Evolutionary conservation across 2,888 invertebrate species (phyloP).

Genomic region (Diadegma fenestrale): DNA sequence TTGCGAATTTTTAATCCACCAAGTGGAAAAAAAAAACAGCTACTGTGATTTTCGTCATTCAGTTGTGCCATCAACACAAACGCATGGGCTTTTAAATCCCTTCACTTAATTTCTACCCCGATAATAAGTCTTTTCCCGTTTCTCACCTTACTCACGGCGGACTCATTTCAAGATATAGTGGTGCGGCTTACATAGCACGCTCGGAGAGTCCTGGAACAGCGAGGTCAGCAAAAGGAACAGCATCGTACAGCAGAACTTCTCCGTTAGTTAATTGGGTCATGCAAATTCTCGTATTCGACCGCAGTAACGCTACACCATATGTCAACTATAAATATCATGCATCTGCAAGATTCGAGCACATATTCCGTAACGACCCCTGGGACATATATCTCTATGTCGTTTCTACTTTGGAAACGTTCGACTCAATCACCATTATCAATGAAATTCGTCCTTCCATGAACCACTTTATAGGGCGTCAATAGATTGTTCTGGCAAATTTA

Average conservation of each 20-base stretch:
- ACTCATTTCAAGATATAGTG: slow-evolving; percentile 21
- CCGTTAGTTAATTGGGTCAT: slow-evolving; percentile 68
- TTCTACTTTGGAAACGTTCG: slow-evolving; percentile 21
- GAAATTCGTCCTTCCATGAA: neutral
- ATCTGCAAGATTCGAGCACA: slow-evolving; percentile 53
- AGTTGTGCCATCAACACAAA: neutral
- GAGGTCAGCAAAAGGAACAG: slow-evolving; percentile 62
- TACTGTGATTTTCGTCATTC: slow-evolving; percentile 9
- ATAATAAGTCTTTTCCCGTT: neutral
- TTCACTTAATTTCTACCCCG: neutral
- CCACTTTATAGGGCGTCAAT: neutral
- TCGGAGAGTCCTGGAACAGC: slow-evolving; percentile 32
- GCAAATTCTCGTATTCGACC: slow-evolving; percentile 62
- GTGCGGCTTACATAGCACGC: slow-evolving; percentile 51
- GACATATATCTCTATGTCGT: slow-evolving; percentile 2
- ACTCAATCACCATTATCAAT: slow-evolving; percentile 29
- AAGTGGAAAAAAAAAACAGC: neutral
- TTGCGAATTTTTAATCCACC: neutral
- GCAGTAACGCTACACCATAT: slow-evolving; percentile 17
- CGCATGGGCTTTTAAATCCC: slow-evolving; percentile 29
- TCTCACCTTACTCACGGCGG: neutral
- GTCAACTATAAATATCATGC: slow-evolving; percentile 46
- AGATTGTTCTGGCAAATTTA: neutral
- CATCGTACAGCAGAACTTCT: slow-evolving; percentile 38
- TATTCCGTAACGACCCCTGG: slow-evolving; percentile 24